Base-by-base conservation (phyloP, 1,140 invertebrate genomes). In the Lordiphosa stackelbergi region DNA sequence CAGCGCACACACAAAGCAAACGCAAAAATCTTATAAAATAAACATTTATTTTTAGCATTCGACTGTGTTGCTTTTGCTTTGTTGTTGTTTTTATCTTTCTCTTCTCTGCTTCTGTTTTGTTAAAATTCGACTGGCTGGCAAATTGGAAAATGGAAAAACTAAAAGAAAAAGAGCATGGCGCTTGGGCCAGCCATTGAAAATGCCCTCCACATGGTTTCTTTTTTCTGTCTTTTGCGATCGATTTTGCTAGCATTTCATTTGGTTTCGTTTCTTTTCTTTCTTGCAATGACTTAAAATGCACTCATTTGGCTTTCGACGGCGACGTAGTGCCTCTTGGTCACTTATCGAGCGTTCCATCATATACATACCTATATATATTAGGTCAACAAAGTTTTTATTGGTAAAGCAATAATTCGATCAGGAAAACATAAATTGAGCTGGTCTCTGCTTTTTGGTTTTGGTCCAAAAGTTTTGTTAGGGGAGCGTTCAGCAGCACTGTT, bases 21-120 rank as follows among this genome's bases (percentile, higher is more conserved):
- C 38, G 55, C 9, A 49, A 46, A 79, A 75, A 74, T 79, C 70
- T 74, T 81, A 74, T 70, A 81, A 81, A 83, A 81, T 81, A 83
- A 83, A 84, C 68, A 83, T 83, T 77, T 83, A 79, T 79, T 79
- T 83, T 79, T 83, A 79, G 75, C 72, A 62, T 52, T 64, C 28
- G 31, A 41, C 41, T 64, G 31, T 31, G 40, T 19, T 43, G 48
- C 36, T 68, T 22, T 36, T 37, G 37, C 16, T 52, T 40, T 55
- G 49, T 64, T 41, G 59, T 42, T 46, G 49, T 46, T 31, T 65
- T 36, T 59, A 51, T 35, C 22, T 51, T 34, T 41, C 42, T 16
- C 42, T 53, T 66, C 54, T 40, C 52, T 40, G 37, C 46, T 57
- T 69, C 60, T 53, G 59, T 66, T 43, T 52, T 69, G 69, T 68